These are phyloP conservation scores for Actenoides lindsayi DNA, from an alignment of 2,113 vertebrate species.

Conservation along the genomic window DNA sequence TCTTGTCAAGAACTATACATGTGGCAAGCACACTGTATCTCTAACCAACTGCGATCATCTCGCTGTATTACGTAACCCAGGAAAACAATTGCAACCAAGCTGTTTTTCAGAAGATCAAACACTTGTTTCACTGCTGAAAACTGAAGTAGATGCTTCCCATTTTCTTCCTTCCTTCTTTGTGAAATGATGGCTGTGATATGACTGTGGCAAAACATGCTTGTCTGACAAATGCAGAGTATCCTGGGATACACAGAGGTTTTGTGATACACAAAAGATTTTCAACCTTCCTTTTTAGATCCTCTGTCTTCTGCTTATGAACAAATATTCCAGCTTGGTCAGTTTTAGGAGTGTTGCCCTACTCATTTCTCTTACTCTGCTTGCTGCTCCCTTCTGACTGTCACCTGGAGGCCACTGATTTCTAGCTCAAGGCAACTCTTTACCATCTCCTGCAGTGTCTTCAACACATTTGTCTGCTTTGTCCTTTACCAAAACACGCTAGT, in stretches of 20 bases:
- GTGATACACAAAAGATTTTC: not conserved
- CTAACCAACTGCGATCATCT: not conserved
- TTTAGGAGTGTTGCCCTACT: not conserved
- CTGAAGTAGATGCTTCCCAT: not conserved
- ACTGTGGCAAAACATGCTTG: not conserved
- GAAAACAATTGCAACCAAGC: not conserved
- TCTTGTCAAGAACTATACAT: not conserved
- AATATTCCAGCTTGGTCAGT: not conserved
- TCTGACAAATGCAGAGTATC: not conserved
- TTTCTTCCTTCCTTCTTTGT: not conserved
- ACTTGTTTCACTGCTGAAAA: not conserved
- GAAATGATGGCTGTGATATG: not conserved
- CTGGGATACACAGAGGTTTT: not conserved
- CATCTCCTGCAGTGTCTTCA: not conserved
- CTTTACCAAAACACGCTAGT: not conserved
- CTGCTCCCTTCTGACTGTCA: not conserved
- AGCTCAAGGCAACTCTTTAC: not conserved
- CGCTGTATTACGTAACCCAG: not conserved
- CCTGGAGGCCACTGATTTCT: not conserved
- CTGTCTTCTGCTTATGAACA: not conserved
- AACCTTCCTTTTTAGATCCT: not conserved
- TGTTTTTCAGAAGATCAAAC: not conserved
- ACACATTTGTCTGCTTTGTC: not conserved
- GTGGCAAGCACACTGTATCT: not conserved
- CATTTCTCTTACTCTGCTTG: not conserved